These are phyloP conservation scores for Hemitrygon akajei DNA, from an alignment of 2,797 vertebrate species.

Conservation along the genomic window DNA sequence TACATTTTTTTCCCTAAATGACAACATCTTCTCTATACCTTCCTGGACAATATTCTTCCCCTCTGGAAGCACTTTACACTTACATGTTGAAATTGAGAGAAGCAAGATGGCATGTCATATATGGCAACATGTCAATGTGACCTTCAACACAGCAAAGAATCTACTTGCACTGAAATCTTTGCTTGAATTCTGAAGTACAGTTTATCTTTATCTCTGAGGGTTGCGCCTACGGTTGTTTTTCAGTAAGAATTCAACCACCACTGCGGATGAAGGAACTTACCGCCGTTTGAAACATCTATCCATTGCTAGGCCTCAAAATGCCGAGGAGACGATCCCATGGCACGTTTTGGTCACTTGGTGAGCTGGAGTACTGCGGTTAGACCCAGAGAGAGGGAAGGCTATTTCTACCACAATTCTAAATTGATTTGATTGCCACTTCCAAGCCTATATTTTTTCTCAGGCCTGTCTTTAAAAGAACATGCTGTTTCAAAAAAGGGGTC, in stretches of 20 bases:
- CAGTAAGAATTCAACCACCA: background rate
- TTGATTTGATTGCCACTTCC: background rate
- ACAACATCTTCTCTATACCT: background rate
- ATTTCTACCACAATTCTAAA: background rate
- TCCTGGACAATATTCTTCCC: background rate
- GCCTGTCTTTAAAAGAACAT: background rate
- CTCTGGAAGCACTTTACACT: background rate
- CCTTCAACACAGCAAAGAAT: no score
- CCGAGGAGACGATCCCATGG: no score
- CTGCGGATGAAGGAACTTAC: background rate
- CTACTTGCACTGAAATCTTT: background rate
- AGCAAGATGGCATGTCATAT: background rate
- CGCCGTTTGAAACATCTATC: conserved; percentile 15
- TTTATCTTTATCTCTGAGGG: background rate
- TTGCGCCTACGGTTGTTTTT: background rate
- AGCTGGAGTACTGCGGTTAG: background rate
- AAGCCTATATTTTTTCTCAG: background rate
- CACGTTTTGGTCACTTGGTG: background rate
- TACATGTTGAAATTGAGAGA: background rate
- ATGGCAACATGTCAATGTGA: background rate
- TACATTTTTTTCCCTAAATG: background rate
- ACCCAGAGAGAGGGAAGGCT: background rate
- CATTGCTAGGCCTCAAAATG: background rate
- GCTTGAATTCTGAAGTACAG: background rate
- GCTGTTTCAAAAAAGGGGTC: background rate